Conservation (phyloP, 64 coral and sea anemone species). For the Astreopora myriophthalma region DNA sequence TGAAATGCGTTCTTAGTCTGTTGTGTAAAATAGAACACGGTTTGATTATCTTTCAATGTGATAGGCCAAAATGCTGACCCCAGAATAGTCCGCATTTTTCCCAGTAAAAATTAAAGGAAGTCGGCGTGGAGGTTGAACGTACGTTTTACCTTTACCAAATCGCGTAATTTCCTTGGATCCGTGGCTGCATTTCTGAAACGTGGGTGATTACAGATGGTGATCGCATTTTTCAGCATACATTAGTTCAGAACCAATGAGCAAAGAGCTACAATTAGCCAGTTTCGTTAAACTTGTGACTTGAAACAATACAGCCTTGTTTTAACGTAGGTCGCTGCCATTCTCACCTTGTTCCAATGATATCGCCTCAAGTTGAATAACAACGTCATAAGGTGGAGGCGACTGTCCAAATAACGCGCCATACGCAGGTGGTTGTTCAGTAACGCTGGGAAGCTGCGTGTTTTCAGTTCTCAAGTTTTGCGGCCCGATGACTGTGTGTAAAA, state of each 20-base stretch:
- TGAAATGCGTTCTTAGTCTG: too few species aligned
- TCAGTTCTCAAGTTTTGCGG: slow-evolving; percentile 13
- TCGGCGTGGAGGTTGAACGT: too few species aligned
- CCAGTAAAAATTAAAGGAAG: too few species aligned
- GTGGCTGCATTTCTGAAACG: not conserved
- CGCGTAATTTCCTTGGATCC: not conserved
- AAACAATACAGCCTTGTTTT: not conserved
- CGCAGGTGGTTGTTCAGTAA: not conserved
- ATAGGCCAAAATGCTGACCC: too few species aligned
- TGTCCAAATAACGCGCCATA: slow-evolving; percentile 6
- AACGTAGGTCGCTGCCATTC: not conserved
- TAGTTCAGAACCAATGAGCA: not conserved
- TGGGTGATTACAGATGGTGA: not conserved
- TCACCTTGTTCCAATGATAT: too few species aligned
- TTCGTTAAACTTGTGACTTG: too few species aligned
- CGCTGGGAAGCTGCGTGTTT: not conserved
- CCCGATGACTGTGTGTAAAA: not conserved
- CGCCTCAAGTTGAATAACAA: not conserved
- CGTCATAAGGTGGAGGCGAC: not conserved
- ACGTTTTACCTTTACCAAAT: too few species aligned
- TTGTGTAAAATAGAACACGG: too few species aligned
- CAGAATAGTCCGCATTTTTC: not conserved
- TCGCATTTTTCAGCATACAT: not conserved
- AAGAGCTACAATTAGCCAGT: not conserved
- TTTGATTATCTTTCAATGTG: too few species aligned